Base-by-base conservation (phyloP, 2,888 invertebrate genomes). In the Heliconius cydno region DNA sequence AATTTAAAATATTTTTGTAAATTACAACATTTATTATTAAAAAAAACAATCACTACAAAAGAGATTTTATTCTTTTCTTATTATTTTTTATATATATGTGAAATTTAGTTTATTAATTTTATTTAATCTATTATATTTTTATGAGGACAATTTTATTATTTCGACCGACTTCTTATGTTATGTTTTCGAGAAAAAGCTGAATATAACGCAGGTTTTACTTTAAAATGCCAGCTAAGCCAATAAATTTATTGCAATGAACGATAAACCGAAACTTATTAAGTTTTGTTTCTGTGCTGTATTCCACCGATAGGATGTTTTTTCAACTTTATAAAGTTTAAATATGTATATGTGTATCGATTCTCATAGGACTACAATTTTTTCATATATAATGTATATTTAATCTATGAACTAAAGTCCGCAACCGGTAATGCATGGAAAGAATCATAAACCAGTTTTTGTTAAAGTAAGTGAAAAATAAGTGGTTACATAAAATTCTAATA, bases 371-470 rank as follows among this genome's bases (percentile, higher is more conserved):
- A 41, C 41, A 41, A 6, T 15, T 30, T 66, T 34, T 66, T 9
- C 30, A 34, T 66, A 30, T 34, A 66, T 34, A 22, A 30, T 19
- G 15, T 9, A 38, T 38, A 22, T 67, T 22, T 38, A 67, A 34
- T 67, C 67, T 67, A 34, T 67, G 67, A 67, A 67, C 67, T 38
- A 67, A 67, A 67, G 67, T 13, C n/a, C 34, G 67, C 34, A 67
- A 34, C 67, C 34, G 67, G 67, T 67, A 67, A 67, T 34, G 67
- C 67, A 12, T 34, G 67, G 67, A 67, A 67, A 67, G 34, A 67
- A n/a, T 34, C 22, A 57, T 57, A 63, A 63, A 63, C 12, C 63
- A 63, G 63, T 63, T 63, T 63, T 63, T 25, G 63, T n/a, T 63
- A 63, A 63, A 63, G 10, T 12, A 12, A 63, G n/a, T 63, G 63